Evolutionary conservation across 2,797 vertebrate genomes (phyloP).

Genomic region (Sebastes iracundus): DNA sequence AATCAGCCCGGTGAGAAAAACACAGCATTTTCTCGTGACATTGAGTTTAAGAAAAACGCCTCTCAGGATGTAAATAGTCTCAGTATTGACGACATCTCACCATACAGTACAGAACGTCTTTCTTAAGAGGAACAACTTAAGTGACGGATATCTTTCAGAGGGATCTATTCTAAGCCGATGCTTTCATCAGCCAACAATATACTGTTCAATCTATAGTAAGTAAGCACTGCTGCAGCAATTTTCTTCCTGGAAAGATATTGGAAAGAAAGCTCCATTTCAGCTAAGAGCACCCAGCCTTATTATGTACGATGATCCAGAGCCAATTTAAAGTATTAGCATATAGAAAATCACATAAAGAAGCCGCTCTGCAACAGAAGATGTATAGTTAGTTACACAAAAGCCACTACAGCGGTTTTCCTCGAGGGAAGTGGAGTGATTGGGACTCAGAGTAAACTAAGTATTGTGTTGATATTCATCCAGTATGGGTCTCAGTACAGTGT

Average conservation of each 20-base stretch:
- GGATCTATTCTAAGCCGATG: too few species aligned
- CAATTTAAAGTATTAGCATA: background rate
- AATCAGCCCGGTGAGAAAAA: background rate
- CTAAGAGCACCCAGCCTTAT: background rate
- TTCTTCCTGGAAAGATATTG: background rate
- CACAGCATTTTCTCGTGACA: background rate
- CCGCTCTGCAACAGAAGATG: background rate
- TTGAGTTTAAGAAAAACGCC: background rate
- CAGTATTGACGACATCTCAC: too few species aligned
- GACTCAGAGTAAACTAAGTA: background rate
- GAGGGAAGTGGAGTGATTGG: background rate
- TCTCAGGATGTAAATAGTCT: background rate
- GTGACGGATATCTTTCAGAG: background rate
- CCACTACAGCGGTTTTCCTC: background rate
- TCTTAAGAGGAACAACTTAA: background rate
- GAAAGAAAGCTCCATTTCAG: background rate
- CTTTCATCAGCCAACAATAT: background rate
- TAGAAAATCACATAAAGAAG: conserved; percentile 7
- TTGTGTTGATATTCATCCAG: background rate
- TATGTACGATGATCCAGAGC: background rate
- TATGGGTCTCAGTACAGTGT: background rate
- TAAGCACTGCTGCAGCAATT: background rate
- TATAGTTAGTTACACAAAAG: background rate
- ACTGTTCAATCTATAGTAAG: background rate
- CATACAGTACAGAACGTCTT: too few species aligned